Conservation (phyloP, 1,140 invertebrate species). For the Thereuonema tuberculata region DNA sequence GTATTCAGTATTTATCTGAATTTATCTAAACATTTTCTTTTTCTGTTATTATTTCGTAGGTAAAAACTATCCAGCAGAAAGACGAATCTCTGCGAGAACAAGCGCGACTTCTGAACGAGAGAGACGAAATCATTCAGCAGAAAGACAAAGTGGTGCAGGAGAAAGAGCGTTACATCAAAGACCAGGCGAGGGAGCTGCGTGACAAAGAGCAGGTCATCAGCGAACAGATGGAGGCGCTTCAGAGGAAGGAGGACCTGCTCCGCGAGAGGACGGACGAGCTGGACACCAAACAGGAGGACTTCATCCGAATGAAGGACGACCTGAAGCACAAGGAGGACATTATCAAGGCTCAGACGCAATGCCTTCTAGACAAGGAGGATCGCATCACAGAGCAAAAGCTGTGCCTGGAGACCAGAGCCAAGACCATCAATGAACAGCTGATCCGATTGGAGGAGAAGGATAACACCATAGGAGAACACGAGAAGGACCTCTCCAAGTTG, state of each 20-base stretch:
- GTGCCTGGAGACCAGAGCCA: background rate
- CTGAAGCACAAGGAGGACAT: background rate
- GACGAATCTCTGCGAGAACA: background rate
- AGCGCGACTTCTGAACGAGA: background rate
- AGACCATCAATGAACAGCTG: background rate
- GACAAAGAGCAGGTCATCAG: background rate
- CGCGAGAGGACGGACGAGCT: background rate
- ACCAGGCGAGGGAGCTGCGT: background rate
- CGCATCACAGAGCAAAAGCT: background rate
- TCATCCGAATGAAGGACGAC: background rate
- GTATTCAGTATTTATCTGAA: too few species aligned
- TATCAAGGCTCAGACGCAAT: conserved; percentile 2
- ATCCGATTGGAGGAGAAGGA: too few species aligned
- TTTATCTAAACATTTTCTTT: too few species aligned
- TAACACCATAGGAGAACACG: too few species aligned
- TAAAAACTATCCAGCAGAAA: conserved; percentile 6
- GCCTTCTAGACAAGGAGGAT: conserved; percentile 4
- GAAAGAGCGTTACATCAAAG: background rate
- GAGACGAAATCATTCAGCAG: background rate
- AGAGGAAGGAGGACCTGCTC: background rate
- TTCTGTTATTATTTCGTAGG: too few species aligned
- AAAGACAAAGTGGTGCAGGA: background rate
- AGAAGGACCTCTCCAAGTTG: too few species aligned
- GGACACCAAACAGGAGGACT: background rate
- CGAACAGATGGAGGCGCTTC: background rate